Evolutionary conservation across 2,888 invertebrate genomes (phyloP).

Genomic region (Epinotia bilunana): DNA sequence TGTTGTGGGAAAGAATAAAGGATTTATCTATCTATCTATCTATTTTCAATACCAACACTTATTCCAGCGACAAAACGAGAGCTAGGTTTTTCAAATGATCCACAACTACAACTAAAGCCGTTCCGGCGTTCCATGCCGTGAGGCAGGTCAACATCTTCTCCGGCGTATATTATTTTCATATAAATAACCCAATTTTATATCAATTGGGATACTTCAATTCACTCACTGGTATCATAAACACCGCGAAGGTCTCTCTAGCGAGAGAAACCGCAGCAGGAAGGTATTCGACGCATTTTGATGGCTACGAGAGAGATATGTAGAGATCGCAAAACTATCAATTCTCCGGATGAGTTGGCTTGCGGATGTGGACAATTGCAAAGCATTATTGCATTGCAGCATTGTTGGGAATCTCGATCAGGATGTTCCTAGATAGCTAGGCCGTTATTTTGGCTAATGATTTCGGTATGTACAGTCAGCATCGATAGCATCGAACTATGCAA

Average conservation of each 20-base stretch:
- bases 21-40: too few relatives aligned
- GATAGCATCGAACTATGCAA: too few relatives aligned
- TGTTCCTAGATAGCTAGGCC: neutral
- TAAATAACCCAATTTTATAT: neutral
- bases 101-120: too few relatives aligned
- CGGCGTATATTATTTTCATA: neutral
- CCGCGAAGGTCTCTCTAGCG: neutral
- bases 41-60: too few relatives aligned
- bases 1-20: too few relatives aligned
- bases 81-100: too few relatives aligned
- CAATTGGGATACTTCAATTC: neutral
- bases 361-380: conserved; percentile 27
- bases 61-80: too few relatives aligned
- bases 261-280: neutral
- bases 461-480: neutral
- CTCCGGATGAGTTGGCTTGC: conserved; percentile 11
- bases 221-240: neutral
- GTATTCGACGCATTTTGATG: neutral
- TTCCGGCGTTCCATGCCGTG: too few relatives aligned
- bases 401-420: conserved; percentile 33
- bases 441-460: conserved; percentile 11
- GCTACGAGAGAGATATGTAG: conserved; percentile 1
- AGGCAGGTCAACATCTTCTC: too few relatives aligned
- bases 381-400: conserved; percentile 20
- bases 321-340: conserved; percentile 21